These are phyloP conservation scores for Batillaria attramentaria DNA, from an alignment of 1,140 invertebrate genomes.

Conservation along the genomic window DNA sequence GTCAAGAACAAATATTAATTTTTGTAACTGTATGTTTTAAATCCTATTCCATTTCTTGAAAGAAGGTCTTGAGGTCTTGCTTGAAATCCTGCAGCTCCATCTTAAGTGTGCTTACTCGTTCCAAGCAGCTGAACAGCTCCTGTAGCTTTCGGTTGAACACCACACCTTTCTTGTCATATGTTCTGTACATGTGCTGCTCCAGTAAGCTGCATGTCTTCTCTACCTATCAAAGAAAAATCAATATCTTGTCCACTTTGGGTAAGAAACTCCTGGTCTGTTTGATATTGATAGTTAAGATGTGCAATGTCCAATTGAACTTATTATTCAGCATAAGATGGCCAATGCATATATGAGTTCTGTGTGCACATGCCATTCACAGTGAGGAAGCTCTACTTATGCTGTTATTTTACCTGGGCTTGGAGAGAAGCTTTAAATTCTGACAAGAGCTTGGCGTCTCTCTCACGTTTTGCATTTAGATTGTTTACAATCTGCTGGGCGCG, in stretches of 20 bases:
- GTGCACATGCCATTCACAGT: no score
- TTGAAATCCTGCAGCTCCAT: constrained; percentile 52
- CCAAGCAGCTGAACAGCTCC: constrained; percentile 47
- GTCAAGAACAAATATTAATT: no score
- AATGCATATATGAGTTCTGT: no score
- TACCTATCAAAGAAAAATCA: constrained; percentile 38
- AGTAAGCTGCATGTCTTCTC: constrained; percentile 40
- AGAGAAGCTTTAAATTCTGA: constrained; percentile 50
- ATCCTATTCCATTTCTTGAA: constrained; percentile 31
- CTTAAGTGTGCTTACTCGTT: constrained; percentile 52
- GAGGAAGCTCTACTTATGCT: no score
- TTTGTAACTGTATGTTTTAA: no score
- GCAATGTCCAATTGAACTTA: neutral
- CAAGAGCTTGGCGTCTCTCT: constrained; percentile 50
- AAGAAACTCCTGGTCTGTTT: neutral
- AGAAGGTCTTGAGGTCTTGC: constrained; percentile 46
- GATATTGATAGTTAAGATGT: neutral
- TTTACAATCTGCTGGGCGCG: constrained; percentile 52
- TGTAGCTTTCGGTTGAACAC: constrained; percentile 51
- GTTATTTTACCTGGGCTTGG: constrained; percentile 48
- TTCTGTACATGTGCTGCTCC: constrained; percentile 49
- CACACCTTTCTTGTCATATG: constrained; percentile 53
- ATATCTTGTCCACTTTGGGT: neutral
- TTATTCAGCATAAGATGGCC: no score
- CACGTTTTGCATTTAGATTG: constrained; percentile 55